Evolutionary conservation across 2,888 invertebrate genomes (phyloP).

Genomic region (Dusona sp.): DNA sequence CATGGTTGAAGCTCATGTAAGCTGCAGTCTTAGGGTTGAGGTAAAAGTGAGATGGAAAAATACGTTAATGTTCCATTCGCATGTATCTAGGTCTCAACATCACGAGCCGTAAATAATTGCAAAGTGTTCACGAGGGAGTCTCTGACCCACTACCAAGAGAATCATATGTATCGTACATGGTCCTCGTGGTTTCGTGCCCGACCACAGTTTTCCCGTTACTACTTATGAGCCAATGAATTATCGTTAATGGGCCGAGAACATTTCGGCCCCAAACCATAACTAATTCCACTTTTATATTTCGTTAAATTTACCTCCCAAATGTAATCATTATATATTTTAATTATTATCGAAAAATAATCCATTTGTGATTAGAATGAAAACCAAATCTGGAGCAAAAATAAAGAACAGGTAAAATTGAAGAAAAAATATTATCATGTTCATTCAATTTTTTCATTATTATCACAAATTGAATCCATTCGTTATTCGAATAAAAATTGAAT

Average conservation of each 20-base stretch:
- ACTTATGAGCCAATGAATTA: conserved; percentile 45
- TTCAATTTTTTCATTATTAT: background rate
- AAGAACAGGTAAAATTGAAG: too few relatives aligned
- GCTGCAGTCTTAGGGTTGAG: conserved; percentile 27
- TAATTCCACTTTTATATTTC: background rate
- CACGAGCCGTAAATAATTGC: conserved; percentile 55
- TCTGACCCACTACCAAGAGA: conserved; percentile 38
- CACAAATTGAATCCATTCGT: background rate
- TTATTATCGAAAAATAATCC: background rate
- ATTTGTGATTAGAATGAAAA: too few relatives aligned
- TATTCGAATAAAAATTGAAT: background rate
- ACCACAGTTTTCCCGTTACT: conserved; percentile 49
- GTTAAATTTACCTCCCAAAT: background rate
- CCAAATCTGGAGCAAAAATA: too few relatives aligned
- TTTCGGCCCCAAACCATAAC: conserved; percentile 23
- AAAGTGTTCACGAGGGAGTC: conserved; percentile 44
- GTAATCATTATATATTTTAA: background rate
- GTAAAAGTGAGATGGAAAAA: conserved; percentile 21
- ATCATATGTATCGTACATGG: background rate
- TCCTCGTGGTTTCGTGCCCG: conserved; percentile 34
- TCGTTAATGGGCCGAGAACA: conserved; percentile 7
- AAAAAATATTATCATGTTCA: background rate
- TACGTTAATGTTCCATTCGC: conserved; percentile 60
- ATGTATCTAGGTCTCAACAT: conserved; percentile 51
- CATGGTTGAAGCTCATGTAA: conserved; percentile 23